Conservation (phyloP, 2,888 invertebrate species). For the Melinaea menophilus region DNA sequence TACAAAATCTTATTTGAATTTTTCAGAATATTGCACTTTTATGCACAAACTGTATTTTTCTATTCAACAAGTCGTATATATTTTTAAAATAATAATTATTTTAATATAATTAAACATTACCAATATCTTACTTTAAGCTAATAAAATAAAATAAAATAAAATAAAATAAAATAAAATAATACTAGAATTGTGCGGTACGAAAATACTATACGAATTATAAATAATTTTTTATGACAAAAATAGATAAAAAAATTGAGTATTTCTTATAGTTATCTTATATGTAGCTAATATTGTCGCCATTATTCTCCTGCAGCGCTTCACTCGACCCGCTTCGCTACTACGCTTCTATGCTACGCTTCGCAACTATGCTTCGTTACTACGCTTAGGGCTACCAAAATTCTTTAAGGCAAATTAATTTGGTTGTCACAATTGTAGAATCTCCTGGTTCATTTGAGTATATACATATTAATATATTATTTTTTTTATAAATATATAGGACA, state of each 20-base stretch:
- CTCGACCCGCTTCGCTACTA: constrained; percentile 40
- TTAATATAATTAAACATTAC: too few relatives aligned
- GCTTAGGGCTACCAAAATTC: constrained; percentile 34
- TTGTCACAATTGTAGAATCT: constrained; percentile 7
- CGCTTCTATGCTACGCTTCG: background rate
- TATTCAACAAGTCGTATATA: too few relatives aligned
- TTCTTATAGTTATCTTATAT: constrained; percentile 30
- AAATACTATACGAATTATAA: constrained; percentile 4
- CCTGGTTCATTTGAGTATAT: too few relatives aligned
- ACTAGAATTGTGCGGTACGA: constrained; percentile 1
- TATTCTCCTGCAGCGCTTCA: constrained; percentile 69
- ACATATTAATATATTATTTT: too few relatives aligned
- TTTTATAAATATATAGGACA: too few relatives aligned
- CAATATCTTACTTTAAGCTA: too few relatives aligned
- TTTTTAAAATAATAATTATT: too few relatives aligned
- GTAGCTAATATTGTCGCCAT: constrained; percentile 60
- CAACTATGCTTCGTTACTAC: constrained; percentile 27
- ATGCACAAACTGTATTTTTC: too few relatives aligned
- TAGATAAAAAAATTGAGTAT: constrained; percentile 37
- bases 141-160: background rate
- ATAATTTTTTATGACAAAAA: constrained; percentile 10
- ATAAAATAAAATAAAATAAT: constrained; percentile 7
- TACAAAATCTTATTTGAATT: too few relatives aligned
- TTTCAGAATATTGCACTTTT: too few relatives aligned
- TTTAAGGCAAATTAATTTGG: constrained; percentile 17